These are phyloP conservation scores for Hirtodrosophila cameraria DNA, from an alignment of 2,888 invertebrate genomes.

Conservation along the genomic window DNA sequence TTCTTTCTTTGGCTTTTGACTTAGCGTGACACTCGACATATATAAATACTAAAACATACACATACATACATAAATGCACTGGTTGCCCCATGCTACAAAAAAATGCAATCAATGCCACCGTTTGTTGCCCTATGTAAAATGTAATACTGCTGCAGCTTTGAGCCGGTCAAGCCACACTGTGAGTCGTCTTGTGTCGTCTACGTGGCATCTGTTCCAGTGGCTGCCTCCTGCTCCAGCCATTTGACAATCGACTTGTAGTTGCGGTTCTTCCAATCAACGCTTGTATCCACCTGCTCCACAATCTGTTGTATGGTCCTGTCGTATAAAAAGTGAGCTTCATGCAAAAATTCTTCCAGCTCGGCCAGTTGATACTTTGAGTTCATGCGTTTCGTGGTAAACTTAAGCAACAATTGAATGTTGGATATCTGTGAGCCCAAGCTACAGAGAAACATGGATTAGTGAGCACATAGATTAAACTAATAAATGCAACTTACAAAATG, in stretches of 20 bases:
- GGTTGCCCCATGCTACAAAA: constrained; percentile 30
- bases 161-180: constrained; percentile 20
- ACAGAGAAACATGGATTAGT: constrained; percentile 36
- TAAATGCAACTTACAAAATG: constrained; percentile 87
- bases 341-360: constrained; percentile 90
- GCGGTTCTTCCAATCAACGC: constrained; percentile 92
- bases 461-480: neutral
- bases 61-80: constrained; percentile 61
- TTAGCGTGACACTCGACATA: constrained; percentile 27
- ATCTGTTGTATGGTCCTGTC: constrained; percentile 92
- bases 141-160: constrained; percentile 66
- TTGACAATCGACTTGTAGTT: constrained; percentile 90
- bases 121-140: constrained; percentile 32
- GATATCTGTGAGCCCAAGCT: constrained; percentile 91
- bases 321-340: constrained; percentile 87
- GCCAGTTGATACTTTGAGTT: constrained; percentile 90
- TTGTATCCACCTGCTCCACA: constrained; percentile 91
- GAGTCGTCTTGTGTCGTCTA: constrained; percentile 1
- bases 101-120: constrained; percentile 21
- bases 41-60: constrained; percentile 50
- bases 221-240: constrained; percentile 86
- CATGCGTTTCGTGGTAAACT: constrained; percentile 89
- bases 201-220: constrained; percentile 3
- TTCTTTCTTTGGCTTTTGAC: constrained; percentile 53
- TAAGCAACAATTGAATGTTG: constrained; percentile 89